Percentiles rank a stretch among this genome's conserved stretches.
Evolutionary conservation across 2,888 invertebrate species (phyloP).

Genomic region (Bruchidius siliquastri): DNA sequence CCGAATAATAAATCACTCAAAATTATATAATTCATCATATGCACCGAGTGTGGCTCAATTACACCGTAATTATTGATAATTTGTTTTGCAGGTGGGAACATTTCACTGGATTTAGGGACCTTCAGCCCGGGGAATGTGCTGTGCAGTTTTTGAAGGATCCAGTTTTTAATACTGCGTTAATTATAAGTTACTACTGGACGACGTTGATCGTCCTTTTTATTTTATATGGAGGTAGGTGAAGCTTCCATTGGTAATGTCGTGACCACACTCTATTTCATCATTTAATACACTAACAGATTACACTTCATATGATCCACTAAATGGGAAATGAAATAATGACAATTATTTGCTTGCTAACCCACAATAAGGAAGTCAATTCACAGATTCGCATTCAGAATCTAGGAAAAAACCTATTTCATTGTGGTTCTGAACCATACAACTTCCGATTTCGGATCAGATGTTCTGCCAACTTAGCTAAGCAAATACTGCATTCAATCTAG

Average conservation of each 20-base stretch:
- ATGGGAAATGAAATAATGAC: too few species aligned
- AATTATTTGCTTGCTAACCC: too few species aligned
- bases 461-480: too few species aligned
- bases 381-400: too few species aligned
- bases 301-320: too few species aligned
- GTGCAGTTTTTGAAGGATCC: conserved; percentile 98
- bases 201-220: conserved; percentile 93
- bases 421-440: too few species aligned
- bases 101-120: conserved; percentile 87
- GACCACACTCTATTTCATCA: too few species aligned
- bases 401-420: too few species aligned
- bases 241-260: background rate
- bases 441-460: too few species aligned
- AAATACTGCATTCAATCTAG: too few species aligned
- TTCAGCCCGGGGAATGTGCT: conserved; percentile 83
- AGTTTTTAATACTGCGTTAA: conserved; percentile 93
- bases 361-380: too few species aligned
- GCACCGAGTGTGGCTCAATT: background rate
- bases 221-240: conserved; percentile 74
- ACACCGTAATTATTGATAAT: background rate
- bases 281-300: too few species aligned
- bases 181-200: conserved; percentile 72
- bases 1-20: background rate
- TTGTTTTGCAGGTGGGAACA: conserved; percentile 72
- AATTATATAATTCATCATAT: background rate